Percentiles rank a stretch among this genome's conserved stretches.
phyloP scores from a whole-genome alignment of 2,113 vertebrate species.

The Monopterus albus region DNA sequence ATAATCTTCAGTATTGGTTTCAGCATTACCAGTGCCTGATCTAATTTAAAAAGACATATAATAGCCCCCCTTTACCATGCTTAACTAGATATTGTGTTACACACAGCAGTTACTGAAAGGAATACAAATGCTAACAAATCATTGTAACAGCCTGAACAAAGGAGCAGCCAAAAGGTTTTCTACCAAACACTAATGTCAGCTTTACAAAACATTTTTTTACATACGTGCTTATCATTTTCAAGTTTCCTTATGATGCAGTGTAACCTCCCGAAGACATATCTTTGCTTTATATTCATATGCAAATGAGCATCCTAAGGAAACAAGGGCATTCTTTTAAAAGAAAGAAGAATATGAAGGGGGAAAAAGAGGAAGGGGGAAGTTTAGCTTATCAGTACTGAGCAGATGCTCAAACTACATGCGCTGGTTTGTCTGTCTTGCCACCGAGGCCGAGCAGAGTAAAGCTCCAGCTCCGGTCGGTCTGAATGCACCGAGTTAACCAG shows the following conservation, averaged over 20 bases:
- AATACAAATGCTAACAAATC: slow-evolving; percentile 36
- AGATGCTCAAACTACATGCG: slow-evolving; percentile 63
- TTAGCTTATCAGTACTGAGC: slow-evolving; percentile 69
- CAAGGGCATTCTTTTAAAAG: slow-evolving; percentile 51
- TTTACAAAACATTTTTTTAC: slow-evolving; percentile 34
- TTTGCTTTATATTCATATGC: slow-evolving; percentile 75
- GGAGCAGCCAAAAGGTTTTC: slow-evolving; percentile 18
- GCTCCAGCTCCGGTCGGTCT: slow-evolving; percentile 46
- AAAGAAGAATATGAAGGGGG: slow-evolving; percentile 19
- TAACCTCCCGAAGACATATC: slow-evolving; percentile 44
- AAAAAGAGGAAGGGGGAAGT: slow-evolving; percentile 44
- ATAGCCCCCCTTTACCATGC: slow-evolving; percentile 26
- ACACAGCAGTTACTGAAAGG: slow-evolving; percentile 22
- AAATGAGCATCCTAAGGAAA: slow-evolving; percentile 57
- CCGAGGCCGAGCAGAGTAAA: slow-evolving; percentile 44
- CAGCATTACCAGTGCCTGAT: slow-evolving; percentile 41
- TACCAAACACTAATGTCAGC: slow-evolving; percentile 12
- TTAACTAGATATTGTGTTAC: slow-evolving; percentile 42
- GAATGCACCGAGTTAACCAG: slow-evolving; percentile 61
- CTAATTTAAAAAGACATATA: slow-evolving; percentile 34
- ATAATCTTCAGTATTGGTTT: slow-evolving; percentile 27
- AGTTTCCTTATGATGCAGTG: slow-evolving; percentile 54
- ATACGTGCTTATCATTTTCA: slow-evolving; percentile 52
- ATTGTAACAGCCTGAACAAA: slow-evolving; percentile 42
- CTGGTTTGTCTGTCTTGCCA: slow-evolving; percentile 56